Conservation (phyloP, 2,888 invertebrate species). For the Ypsolopha scabrella region DNA sequence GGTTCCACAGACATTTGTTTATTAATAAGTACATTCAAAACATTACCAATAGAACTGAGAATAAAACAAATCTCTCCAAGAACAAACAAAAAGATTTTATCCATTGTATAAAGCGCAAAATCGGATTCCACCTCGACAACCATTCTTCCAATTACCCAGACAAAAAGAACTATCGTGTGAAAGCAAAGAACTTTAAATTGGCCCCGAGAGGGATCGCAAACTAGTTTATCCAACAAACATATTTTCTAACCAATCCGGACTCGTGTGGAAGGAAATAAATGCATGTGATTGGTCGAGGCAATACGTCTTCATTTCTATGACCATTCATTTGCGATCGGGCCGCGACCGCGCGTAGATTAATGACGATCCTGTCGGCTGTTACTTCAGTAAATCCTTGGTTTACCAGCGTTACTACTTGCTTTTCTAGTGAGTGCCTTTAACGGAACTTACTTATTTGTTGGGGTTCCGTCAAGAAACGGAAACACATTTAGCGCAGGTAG, state of each 20-base stretch:
- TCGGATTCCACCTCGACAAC: constrained; percentile 13
- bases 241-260: constrained; percentile 6
- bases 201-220: constrained; percentile 18
- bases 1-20: too few relatives aligned
- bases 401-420: background rate
- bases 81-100: background rate
- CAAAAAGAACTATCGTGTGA: constrained; percentile 27
- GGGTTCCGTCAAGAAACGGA: too few relatives aligned
- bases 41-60: too few relatives aligned
- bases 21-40: too few relatives aligned
- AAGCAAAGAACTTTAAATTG: constrained; percentile 29
- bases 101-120: background rate
- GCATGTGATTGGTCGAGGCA: constrained; percentile 11
- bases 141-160: constrained; percentile 36
- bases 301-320: constrained; percentile 55
- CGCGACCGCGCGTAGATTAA: constrained; percentile 30
- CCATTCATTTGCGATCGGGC: constrained; percentile 50
- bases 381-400: background rate
- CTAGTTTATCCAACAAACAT: constrained; percentile 7
- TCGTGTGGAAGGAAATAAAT: constrained; percentile 6
- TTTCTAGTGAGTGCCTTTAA: background rate
- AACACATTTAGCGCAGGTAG: too few relatives aligned
- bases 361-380: constrained; percentile 22
- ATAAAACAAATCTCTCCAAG: background rate
- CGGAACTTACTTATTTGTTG: background rate